These are phyloP conservation scores for Uropetala carovei DNA, from an alignment of 2,888 invertebrate genomes.

Conservation along the genomic window DNA sequence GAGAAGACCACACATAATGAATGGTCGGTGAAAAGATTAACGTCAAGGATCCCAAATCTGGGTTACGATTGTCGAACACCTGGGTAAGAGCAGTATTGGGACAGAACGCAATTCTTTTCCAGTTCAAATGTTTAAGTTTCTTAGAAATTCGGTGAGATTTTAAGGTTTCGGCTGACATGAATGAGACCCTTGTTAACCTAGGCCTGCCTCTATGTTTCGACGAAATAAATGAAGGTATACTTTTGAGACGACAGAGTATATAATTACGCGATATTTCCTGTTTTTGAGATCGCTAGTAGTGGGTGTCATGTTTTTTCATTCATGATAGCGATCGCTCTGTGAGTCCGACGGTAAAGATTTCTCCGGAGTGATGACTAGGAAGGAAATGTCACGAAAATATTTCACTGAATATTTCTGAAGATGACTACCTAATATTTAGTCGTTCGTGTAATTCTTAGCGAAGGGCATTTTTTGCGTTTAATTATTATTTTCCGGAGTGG, in stretches of 20 bases:
- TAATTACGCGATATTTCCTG: constrained; percentile 44
- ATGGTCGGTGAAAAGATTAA: constrained; percentile 38
- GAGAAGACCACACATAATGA: constrained; percentile 55
- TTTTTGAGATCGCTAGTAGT: not conserved
- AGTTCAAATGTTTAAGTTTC: constrained; percentile 30
- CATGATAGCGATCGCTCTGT: not conserved
- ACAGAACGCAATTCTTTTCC: constrained; percentile 8
- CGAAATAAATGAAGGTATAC: constrained; percentile 33
- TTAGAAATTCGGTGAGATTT: constrained; percentile 29
- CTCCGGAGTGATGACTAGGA: not conserved
- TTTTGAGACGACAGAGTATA: not conserved
- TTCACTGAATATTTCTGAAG: not conserved
- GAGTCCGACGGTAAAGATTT: not conserved
- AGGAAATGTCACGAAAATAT: not conserved
- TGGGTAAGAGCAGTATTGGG: constrained; percentile 25
- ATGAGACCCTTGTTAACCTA: constrained; percentile 50
- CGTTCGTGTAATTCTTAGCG: not conserved
- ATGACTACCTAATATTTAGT: not conserved
- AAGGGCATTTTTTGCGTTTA: not conserved
- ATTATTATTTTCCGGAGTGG: too few relatives aligned
- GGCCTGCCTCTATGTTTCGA: not conserved
- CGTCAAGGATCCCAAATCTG: constrained; percentile 41
- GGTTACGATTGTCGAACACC: constrained; percentile 59
- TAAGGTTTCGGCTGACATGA: constrained; percentile 26
- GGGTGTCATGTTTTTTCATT: not conserved